These are phyloP conservation scores for Drosophila maculinotata DNA, from an alignment of 2,888 invertebrate species.

Conservation along the genomic window DNA sequence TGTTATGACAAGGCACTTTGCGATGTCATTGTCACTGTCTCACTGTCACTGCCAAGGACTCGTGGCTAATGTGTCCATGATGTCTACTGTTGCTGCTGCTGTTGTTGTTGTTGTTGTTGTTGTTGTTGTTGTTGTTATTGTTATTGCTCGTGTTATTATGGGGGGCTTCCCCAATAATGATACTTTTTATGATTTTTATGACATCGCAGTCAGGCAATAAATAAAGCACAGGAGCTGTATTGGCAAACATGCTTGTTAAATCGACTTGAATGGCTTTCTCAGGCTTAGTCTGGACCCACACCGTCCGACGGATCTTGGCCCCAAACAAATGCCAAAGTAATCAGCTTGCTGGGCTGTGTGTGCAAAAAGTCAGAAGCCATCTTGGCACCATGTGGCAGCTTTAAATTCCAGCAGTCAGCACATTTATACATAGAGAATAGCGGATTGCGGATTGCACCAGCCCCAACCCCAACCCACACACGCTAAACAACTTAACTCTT, in stretches of 20 bases:
- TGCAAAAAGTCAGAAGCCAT: conserved; percentile 71
- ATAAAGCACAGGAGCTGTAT: conserved; percentile 50
- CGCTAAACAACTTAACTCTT: conserved; percentile 77
- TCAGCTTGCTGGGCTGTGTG: conserved; percentile 62
- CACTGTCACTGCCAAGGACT: conserved; percentile 55
- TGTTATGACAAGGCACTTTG: conserved; percentile 71
- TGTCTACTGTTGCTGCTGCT: conserved; percentile 22
- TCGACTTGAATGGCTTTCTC: conserved; percentile 57
- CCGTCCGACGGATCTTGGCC: conserved; percentile 41
- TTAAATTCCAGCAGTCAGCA: conserved; percentile 74
- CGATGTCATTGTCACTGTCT: conserved; percentile 74
- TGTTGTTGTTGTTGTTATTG: too few species aligned
- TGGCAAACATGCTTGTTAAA: conserved; percentile 41
- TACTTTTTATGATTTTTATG: conserved; percentile 73
- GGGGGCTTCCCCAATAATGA: conserved; percentile 67
- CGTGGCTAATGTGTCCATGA: conserved; percentile 57
- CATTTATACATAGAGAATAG: conserved; percentile 37
- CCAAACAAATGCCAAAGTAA: conserved; percentile 77
- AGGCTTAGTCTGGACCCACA: conserved; percentile 14
- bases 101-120: conserved; percentile 6
- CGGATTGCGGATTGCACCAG: conserved; percentile 21
- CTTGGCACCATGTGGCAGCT: conserved; percentile 74
- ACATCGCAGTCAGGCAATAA: conserved; percentile 67
- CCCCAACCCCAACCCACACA: conserved; percentile 33
- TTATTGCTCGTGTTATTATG: conserved; percentile 19